Base-by-base conservation (phyloP, 1,140 invertebrate species). In the Drosophila chauvacae region DNA sequence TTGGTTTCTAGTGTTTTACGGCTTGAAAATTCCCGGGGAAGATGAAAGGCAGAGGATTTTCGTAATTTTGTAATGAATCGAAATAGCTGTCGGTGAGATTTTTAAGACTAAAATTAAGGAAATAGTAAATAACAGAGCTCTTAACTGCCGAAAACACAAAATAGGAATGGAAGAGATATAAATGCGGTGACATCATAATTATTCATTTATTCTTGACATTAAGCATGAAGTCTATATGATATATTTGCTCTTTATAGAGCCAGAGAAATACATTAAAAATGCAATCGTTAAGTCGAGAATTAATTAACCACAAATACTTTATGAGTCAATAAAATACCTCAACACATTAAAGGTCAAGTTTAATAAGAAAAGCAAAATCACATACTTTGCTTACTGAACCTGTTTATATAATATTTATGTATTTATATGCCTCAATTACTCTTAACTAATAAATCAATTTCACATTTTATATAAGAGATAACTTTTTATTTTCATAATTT, bases 1-100 rank as follows among this genome's bases (percentile, higher is more conserved):
- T 86, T 87, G 83, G 53, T 87, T 86, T 86, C 82, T 71, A 80
- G 81, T 83, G 81, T 72, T 85, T 77, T 45, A 75, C 41, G 41
- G 47, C 28, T 41, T 28, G 23, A 51, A 55, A 61, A 57, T 71
- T 58, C 16, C 23, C 28, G 23, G 0, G 14, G 16, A 10, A 13
- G 33, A n/a, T 33, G 41, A 20, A 47, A 42, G 47, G 42, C 26
- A 6, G 30, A 35, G 26, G n/a, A 39, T n/a, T 77, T 68, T 20
- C 18, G 77, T 57, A 72, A 72, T 59, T 72, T 55, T 58, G 20
- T 59, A 60, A 65, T 65, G 28, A 41, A 20, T 20, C 18, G 7
- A n/a, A 20, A 60, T 33, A 65, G 53, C 53, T 71, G 53, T 48
- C 53, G 44, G 69, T 59, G 45, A 7, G 33, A 37, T 23, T 70